phyloP scores from a whole-genome alignment of 2,113 vertebrate genomes.

The Probosciger aterrimus region DNA sequence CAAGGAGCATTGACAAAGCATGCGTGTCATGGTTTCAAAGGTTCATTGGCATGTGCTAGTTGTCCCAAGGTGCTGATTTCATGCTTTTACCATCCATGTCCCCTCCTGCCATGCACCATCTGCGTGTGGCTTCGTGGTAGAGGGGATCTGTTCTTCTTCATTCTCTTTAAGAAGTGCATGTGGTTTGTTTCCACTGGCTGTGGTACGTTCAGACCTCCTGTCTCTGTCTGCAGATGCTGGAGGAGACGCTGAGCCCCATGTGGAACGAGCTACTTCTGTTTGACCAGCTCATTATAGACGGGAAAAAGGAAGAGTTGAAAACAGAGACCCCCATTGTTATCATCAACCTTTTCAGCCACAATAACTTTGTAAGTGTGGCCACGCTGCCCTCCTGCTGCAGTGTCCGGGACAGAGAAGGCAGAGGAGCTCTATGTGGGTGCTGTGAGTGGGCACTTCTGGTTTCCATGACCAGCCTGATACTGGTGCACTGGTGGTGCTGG shows the following conservation, averaged over 20 bases:
- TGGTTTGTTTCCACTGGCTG: not conserved
- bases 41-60: not conserved
- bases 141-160: not conserved
- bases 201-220: not conserved
- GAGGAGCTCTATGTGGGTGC: too few relatives aligned
- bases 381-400: not conserved
- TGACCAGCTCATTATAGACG: constrained; percentile 87
- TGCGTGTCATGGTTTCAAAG: not conserved
- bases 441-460: too few relatives aligned
- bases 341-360: constrained; percentile 85
- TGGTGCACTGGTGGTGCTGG: too few relatives aligned
- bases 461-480: too few relatives aligned
- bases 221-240: constrained; percentile 73
- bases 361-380: constrained; percentile 78
- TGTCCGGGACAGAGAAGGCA: not conserved
- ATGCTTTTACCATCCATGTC: not conserved
- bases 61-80: not conserved
- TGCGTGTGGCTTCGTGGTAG: not conserved
- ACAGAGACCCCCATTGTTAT: constrained; percentile 84
- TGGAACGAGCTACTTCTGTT: constrained; percentile 90
- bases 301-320: constrained; percentile 83
- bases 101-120: not conserved
- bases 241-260: constrained; percentile 87
- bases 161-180: not conserved
- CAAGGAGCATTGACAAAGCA: not conserved